Evolutionary conservation across 2,797 vertebrate genomes (phyloP).

Genomic region (Holocentrus rufus): DNA sequence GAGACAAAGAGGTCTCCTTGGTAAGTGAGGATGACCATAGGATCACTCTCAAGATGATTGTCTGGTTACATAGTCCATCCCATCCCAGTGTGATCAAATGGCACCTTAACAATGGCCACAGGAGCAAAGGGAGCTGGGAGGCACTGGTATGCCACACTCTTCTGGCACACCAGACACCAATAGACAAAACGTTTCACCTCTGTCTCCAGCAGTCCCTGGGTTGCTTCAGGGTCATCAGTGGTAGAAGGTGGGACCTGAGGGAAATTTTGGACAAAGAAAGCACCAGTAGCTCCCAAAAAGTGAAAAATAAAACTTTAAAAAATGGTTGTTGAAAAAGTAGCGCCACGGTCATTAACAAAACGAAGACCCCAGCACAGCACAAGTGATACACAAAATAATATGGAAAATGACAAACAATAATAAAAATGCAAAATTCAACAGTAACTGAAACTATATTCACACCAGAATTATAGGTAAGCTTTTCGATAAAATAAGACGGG

Average conservation of each 20-base stretch:
- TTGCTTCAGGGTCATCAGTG: neutral
- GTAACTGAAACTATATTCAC: no score
- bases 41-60: neutral
- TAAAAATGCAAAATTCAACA: no score
- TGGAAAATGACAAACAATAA: no score
- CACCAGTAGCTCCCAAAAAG: neutral
- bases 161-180: neutral
- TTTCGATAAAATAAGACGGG: no score
- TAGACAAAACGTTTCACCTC: neutral
- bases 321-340: no score
- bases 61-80: neutral
- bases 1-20: neutral
- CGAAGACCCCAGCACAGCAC: no score
- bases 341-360: no score
- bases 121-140: neutral
- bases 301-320: no score
- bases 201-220: neutral
- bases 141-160: neutral
- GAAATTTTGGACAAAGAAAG: neutral
- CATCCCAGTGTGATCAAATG: neutral
- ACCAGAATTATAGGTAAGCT: no score
- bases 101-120: neutral
- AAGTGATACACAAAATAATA: no score
- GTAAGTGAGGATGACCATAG: constrained; percentile 6
- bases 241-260: neutral